Conservation (phyloP, 2,113 vertebrate genomes). For the Pimephales promelas region DNA sequence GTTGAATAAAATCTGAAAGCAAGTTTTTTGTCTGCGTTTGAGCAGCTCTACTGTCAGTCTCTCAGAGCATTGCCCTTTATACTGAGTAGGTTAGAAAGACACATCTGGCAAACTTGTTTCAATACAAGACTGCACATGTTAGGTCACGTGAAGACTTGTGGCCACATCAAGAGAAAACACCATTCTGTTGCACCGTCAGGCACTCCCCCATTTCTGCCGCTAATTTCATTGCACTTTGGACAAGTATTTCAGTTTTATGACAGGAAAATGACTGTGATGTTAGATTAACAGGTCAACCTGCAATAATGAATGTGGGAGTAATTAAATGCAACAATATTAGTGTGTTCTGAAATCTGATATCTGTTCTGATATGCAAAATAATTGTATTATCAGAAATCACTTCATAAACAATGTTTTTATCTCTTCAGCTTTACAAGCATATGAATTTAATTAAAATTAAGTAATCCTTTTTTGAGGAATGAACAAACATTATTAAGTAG, state of each 20-base stretch:
- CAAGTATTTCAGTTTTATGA: not conserved
- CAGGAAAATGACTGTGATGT: not conserved
- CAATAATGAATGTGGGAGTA: not conserved
- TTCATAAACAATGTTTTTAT: not conserved
- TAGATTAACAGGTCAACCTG: not conserved
- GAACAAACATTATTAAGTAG: not conserved
- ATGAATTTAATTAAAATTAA: not conserved
- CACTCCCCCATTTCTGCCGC: not conserved
- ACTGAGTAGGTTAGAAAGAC: not conserved
- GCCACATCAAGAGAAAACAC: slow-evolving; percentile 26
- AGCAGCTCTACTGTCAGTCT: not conserved
- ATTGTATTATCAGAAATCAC: not conserved
- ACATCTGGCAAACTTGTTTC: slow-evolving; percentile 13
- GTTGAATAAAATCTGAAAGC: not conserved
- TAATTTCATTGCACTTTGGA: not conserved
- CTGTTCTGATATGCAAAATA: no score
- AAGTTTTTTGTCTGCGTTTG: not conserved
- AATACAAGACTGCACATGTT: not conserved
- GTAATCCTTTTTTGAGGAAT: not conserved
- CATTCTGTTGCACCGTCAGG: slow-evolving; percentile 23
- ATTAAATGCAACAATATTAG: not conserved
- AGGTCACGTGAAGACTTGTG: not conserved
- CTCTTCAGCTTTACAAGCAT: not conserved
- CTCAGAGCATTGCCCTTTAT: not conserved
- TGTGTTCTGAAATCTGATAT: no score